Percentiles rank a stretch among this genome's conserved stretches.
Conservation (phyloP, 2,888 invertebrate species). For the Chaetogeoica ovagalla region DNA sequence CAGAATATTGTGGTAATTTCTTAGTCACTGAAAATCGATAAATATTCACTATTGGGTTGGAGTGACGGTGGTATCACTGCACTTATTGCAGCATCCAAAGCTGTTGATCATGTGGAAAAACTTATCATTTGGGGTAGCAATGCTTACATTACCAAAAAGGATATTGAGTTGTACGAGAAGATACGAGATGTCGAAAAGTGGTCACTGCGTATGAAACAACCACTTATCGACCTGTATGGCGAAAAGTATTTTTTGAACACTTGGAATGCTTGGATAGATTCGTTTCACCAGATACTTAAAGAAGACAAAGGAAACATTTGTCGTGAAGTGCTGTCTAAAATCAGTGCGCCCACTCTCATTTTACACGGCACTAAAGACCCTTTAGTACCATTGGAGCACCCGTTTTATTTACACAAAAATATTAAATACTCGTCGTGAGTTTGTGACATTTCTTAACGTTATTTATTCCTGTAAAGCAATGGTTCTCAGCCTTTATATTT, state of each 20-base stretch:
- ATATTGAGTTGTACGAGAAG: constrained; percentile 68
- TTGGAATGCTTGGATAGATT: constrained; percentile 76
- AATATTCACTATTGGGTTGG: constrained; percentile 83
- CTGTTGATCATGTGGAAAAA: constrained; percentile 70
- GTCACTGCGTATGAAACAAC: constrained; percentile 77
- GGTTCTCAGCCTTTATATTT: no score
- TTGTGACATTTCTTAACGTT: constrained; percentile 37
- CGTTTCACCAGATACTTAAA: constrained; percentile 64
- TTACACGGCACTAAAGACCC: constrained; percentile 83
- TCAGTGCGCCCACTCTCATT: constrained; percentile 77
- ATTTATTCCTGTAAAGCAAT: not conserved
- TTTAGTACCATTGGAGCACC: constrained; percentile 74
- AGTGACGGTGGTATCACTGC: constrained; percentile 84
- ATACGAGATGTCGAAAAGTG: constrained; percentile 74
- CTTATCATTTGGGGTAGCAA: constrained; percentile 79
- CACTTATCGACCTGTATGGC: constrained; percentile 75
- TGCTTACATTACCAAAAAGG: constrained; percentile 72
- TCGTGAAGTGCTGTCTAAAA: constrained; percentile 65
- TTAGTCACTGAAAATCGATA: constrained; percentile 67
- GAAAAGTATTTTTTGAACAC: constrained; percentile 69
- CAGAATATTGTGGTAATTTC: not conserved
- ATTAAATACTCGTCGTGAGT: constrained; percentile 70
- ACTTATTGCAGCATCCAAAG: constrained; percentile 74
- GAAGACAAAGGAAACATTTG: constrained; percentile 75
- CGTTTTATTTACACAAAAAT: constrained; percentile 70